Evolutionary conservation across 2,888 invertebrate genomes (phyloP).

Genomic region (Epirrhoe alternata): DNA sequence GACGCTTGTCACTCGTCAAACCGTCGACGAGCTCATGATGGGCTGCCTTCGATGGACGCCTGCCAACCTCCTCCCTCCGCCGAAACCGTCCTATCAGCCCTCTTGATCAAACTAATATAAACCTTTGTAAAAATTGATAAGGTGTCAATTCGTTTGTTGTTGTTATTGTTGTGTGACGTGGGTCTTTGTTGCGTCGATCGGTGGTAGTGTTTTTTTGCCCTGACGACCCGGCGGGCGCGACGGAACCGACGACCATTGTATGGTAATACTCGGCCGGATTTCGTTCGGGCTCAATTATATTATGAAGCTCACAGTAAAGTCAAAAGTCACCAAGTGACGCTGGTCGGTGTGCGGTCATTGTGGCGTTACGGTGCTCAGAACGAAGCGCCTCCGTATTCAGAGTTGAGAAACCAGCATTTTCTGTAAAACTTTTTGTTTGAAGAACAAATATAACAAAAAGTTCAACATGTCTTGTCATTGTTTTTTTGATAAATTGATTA

Average conservation of each 20-base stretch:
- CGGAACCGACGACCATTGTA: conserved; percentile 83
- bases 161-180: conserved; percentile 25
- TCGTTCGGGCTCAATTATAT: conserved; percentile 84
- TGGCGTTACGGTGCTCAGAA: conserved; percentile 63
- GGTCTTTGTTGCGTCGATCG: conserved; percentile 48
- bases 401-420: background rate
- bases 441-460: conserved; percentile 2
- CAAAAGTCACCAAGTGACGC: conserved; percentile 73
- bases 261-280: conserved; percentile 83
- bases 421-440: background rate
- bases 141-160: conserved; percentile 44
- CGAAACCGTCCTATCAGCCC: conserved; percentile 46
- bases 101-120: conserved; percentile 26
- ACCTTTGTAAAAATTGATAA: conserved; percentile 30
- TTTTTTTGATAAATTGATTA: background rate
- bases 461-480: background rate
- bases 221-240: conserved; percentile 80
- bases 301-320: conserved; percentile 83
- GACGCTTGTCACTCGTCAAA: conserved; percentile 81
- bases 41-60: conserved; percentile 81
- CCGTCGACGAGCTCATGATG: conserved; percentile 80
- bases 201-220: conserved; percentile 83
- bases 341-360: conserved; percentile 55
- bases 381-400: conserved; percentile 40
- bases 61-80: conserved; percentile 68